Conservation (phyloP, 2,888 invertebrate genomes). For the Eremobia ochroleuca region DNA sequence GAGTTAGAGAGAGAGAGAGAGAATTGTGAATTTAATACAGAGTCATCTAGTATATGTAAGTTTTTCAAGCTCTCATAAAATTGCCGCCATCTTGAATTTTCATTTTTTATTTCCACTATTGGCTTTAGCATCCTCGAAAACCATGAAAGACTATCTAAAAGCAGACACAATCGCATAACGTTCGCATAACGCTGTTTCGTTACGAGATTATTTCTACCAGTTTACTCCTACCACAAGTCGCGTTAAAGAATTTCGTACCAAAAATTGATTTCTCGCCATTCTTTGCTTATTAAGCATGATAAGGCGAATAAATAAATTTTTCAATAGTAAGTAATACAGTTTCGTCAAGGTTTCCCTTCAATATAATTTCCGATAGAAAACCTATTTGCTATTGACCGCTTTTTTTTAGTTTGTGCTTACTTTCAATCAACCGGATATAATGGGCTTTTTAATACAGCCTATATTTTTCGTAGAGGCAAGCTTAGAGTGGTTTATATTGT, state of each 20-base stretch:
- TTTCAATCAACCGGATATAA: constrained; percentile 67
- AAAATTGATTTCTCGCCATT: not conserved
- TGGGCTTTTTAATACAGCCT: constrained; percentile 28
- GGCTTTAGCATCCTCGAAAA: too few species aligned
- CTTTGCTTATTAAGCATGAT: not conserved
- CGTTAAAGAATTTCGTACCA: not conserved
- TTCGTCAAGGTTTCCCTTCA: constrained; percentile 30
- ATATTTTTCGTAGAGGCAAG: constrained; percentile 35
- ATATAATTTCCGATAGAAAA: constrained; percentile 62
- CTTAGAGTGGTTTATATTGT: constrained; percentile 25
- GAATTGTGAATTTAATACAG: too few species aligned
- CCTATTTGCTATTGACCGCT: constrained; percentile 51
- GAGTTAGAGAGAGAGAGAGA: too few species aligned
- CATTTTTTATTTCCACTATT: too few species aligned
- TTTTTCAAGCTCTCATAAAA: too few species aligned
- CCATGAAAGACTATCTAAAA: too few species aligned
- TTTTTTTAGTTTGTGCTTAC: constrained; percentile 65
- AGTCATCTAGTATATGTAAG: too few species aligned
- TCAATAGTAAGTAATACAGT: constrained; percentile 31
- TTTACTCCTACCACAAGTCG: too few species aligned
- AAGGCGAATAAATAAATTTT: constrained; percentile 52
- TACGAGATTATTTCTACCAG: too few species aligned
- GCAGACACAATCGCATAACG: too few species aligned
- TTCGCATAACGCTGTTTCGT: too few species aligned
- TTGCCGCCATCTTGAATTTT: too few species aligned